phyloP scores from a whole-genome alignment of 2,113 vertebrate species.

The Prietella phreatophila region DNA sequence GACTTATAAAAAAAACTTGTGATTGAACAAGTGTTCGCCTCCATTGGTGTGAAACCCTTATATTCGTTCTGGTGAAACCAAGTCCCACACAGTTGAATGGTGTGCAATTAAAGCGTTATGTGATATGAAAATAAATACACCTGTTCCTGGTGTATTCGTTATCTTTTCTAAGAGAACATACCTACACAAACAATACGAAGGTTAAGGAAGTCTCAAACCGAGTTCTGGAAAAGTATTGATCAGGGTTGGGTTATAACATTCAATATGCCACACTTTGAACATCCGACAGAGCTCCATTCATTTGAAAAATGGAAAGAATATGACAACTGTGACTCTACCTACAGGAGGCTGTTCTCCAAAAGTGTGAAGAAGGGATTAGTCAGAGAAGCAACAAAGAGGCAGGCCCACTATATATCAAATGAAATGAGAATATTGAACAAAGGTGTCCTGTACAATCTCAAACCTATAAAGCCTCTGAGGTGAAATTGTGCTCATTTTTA shows the following conservation, averaged over 20 bases:
- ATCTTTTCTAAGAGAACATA: not conserved
- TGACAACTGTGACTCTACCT: not conserved
- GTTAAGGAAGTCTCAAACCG: not conserved
- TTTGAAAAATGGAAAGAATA: not conserved
- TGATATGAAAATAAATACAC: not conserved
- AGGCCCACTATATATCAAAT: not conserved
- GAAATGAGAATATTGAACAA: too few relatives aligned
- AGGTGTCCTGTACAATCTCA: too few relatives aligned
- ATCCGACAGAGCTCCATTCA: not conserved
- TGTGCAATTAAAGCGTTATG: not conserved
- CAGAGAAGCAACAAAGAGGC: not conserved
- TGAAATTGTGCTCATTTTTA: too few relatives aligned
- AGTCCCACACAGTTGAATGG: not conserved
- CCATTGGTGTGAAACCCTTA: too few relatives aligned
- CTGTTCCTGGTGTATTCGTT: too few relatives aligned
- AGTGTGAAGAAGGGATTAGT: not conserved
- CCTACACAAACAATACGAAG: not conserved
- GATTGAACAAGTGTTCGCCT: too few relatives aligned
- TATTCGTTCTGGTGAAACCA: not conserved
- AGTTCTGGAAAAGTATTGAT: not conserved
- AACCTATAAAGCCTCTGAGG: too few relatives aligned
- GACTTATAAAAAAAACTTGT: not conserved
- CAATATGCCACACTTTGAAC: not conserved
- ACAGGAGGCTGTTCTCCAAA: not conserved
- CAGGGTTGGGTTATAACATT: not conserved